Evolutionary conservation across 1,140 invertebrate species (phyloP).

Genomic region (Notospermus geniculatus): DNA sequence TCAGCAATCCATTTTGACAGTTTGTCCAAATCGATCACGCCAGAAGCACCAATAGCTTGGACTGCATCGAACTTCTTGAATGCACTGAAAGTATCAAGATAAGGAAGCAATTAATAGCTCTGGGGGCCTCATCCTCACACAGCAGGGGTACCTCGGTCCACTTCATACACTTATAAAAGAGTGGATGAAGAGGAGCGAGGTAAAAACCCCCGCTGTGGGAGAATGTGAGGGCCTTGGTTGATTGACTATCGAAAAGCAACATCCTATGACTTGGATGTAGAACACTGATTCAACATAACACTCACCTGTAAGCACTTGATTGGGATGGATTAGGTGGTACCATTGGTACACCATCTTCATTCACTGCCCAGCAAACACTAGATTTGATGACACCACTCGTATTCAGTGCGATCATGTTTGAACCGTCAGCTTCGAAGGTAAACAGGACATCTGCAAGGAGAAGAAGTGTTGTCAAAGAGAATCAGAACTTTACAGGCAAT

Average conservation of each 20-base stretch:
- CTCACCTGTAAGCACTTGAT: constrained; percentile 19
- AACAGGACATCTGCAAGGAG: constrained; percentile 39
- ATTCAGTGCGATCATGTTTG: constrained; percentile 38
- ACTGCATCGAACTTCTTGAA: constrained; percentile 49
- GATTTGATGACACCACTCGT: constrained; percentile 54
- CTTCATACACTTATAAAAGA: too few species aligned
- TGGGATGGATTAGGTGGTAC: constrained; percentile 40
- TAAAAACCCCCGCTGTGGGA: too few species aligned
- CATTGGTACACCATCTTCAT: constrained; percentile 52
- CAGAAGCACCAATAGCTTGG: constrained; percentile 46
- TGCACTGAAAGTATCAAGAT: constrained; percentile 31
- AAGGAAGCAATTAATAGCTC: too few species aligned
- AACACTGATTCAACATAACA: too few species aligned
- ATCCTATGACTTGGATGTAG: too few species aligned
- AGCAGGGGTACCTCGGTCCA: too few species aligned
- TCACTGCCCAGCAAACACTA: constrained; percentile 57
- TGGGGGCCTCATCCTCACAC: too few species aligned
- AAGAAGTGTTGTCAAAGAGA: too few species aligned
- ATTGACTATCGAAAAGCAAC: too few species aligned
- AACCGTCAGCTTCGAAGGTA: constrained; percentile 28
- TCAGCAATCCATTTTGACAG: constrained; percentile 60
- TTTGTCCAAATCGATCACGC: constrained; percentile 54
- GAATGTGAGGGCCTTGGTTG: too few species aligned
- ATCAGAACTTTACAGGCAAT: too few species aligned
- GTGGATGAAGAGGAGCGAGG: constrained; percentile 2